Evolutionary conservation across 2,797 vertebrate species (phyloP).

Genomic region (Synaphobranchus kaupii): DNA sequence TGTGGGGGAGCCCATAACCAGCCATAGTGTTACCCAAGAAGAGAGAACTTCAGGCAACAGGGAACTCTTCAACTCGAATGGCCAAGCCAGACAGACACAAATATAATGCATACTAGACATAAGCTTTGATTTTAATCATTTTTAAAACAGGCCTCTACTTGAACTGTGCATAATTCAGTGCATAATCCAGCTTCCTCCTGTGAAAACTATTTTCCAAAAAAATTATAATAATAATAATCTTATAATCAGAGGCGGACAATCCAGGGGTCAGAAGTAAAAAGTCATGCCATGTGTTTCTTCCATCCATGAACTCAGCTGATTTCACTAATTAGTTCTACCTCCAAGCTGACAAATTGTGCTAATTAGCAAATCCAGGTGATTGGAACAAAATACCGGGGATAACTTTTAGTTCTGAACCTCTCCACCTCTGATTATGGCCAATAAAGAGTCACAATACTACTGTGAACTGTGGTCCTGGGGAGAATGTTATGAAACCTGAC

Average conservation of each 20-base stretch:
- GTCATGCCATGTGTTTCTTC: no score
- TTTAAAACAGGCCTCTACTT: not conserved
- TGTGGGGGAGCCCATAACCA: not conserved
- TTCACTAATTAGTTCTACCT: no score
- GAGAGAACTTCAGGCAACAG: not conserved
- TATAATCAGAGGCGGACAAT: no score
- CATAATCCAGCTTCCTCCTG: not conserved
- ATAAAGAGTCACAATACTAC: not conserved
- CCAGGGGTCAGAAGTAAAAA: no score
- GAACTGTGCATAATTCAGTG: not conserved
- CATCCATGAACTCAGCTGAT: no score
- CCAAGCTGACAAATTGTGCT: no score
- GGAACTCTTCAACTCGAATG: not conserved
- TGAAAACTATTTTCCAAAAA: not conserved
- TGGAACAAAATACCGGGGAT: no score
- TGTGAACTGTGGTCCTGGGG: not conserved
- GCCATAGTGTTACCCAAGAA: not conserved
- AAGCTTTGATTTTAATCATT: not conserved
- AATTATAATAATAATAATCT: not conserved
- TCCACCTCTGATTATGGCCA: not conserved
- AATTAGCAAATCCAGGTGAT: no score
- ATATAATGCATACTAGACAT: not conserved
- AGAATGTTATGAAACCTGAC: not conserved
- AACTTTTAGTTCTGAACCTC: no score
- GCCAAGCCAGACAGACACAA: not conserved